Evolutionary conservation across 2,888 invertebrate genomes (phyloP), one percentile per base, ranked within the genome.

Genomic region (Omphaloscelis lunosa): DNA sequence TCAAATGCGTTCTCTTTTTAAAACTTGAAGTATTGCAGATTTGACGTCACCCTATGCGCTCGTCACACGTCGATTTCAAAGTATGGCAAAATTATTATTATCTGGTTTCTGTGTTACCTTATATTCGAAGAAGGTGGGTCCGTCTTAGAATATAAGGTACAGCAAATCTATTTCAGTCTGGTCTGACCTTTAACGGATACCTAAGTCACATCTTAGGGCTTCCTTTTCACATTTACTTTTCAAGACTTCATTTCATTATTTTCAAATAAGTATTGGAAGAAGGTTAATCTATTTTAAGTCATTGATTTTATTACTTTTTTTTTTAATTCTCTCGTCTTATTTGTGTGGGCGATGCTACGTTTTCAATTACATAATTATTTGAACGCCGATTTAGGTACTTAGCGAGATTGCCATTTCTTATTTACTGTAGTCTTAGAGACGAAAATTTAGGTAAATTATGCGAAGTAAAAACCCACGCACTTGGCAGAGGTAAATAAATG

Each of bases 321-420:
- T 29, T 27, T 45, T 7, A 2, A 20, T 51, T 45, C 9, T 48
- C n/a, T 79, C 58, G 15, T 59, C 8, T 51, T 48, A 29, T 20
- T 41, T 29, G 7, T 41, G 53, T 20, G 53, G 58, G 48, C 27
- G 48, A 41, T 65, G 15, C 27, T 17, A 58, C 41, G 20, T 66
- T 73, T 72, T 53, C 73, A 65, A 59, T 80, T 73, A 73, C 45
- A 53, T 73, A 66, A 80, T 66, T 34, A 61, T 74, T 80, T 66
- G 59, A 53, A 39, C 15, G 3, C 58, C 7, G 34, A 73, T 65
- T 73, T 59, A 59, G 41, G 34, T 79, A 80, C 59, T 66, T 74
- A 53, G 20, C 27, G 27, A 48, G 39, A 80, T 66, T 80, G 53
- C 66, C 9, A 41, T 73, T 73, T 58, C 48, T 65, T 79, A 65